Evolutionary conservation across 2,113 vertebrate genomes (phyloP).

Genomic region (Sylvilagus bachmani): DNA sequence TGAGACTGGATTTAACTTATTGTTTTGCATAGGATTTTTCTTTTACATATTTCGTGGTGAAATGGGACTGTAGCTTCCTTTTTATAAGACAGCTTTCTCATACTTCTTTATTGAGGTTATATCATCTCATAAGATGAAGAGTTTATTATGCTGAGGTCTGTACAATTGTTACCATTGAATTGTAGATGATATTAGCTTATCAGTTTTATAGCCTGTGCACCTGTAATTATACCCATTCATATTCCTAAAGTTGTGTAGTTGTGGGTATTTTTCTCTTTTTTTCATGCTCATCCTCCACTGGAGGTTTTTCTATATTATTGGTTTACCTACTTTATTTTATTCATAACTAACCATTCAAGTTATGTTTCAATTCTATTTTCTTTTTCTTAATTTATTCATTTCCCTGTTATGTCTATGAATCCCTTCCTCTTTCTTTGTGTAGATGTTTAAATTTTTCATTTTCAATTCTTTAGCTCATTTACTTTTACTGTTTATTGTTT

Average conservation of each 20-base stretch:
- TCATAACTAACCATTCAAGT: slow-evolving; percentile 33
- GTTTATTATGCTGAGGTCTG: not conserved
- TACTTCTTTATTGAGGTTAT: not conserved
- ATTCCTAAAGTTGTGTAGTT: not conserved
- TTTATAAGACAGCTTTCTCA: not conserved
- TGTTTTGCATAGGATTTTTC: slow-evolving; percentile 35
- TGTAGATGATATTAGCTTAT: not conserved
- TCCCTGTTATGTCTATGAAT: slow-evolving; percentile 60
- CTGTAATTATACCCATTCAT: not conserved
- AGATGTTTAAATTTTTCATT: slow-evolving; percentile 61
- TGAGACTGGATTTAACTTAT: not conserved
- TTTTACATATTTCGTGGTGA: slow-evolving; percentile 47
- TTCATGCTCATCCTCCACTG: not conserved
- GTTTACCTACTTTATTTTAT: not conserved
- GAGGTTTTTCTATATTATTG: not conserved
- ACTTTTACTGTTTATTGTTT: slow-evolving; percentile 74
- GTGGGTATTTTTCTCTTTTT: not conserved
- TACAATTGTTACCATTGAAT: not conserved
- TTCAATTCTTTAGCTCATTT: slow-evolving; percentile 63
- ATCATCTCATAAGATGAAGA: not conserved
- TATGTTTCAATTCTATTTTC: slow-evolving; percentile 34
- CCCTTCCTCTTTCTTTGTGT: slow-evolving; percentile 28
- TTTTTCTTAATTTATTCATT: slow-evolving; percentile 64
- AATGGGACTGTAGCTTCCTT: not conserved
- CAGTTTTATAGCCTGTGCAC: not conserved